Evolutionary conservation across 2,797 vertebrate species (phyloP).

Genomic region (Arctocebus calabarensis): DNA sequence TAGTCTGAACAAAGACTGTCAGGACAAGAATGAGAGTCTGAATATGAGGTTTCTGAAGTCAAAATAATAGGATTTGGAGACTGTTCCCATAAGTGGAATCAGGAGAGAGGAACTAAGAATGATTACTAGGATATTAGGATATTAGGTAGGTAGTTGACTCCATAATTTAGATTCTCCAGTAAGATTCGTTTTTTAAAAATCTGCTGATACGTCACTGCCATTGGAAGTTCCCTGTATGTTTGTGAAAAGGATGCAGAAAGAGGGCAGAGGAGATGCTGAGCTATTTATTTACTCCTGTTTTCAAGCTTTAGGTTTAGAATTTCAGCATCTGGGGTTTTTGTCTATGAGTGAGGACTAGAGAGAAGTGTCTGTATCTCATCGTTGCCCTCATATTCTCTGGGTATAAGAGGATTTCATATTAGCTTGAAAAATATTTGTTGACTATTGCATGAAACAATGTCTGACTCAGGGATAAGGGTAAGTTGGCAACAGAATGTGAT

Average conservation of each 20-base stretch:
- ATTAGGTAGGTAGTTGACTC: background rate
- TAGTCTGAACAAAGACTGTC: background rate
- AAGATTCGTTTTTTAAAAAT: background rate
- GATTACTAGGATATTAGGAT: background rate
- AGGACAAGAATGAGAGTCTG: background rate
- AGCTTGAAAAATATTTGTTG: constrained; percentile 1
- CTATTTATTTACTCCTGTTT: background rate
- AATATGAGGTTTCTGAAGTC: background rate
- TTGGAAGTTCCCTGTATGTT: background rate
- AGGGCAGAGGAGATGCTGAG: background rate
- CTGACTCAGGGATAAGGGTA: background rate
- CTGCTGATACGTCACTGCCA: background rate
- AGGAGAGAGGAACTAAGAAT: background rate
- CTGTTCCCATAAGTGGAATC: background rate
- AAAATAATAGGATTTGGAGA: background rate
- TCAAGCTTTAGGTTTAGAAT: background rate
- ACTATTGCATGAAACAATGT: background rate
- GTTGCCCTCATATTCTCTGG: background rate
- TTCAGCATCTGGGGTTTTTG: background rate
- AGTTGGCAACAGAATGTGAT: background rate
- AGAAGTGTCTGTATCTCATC: background rate
- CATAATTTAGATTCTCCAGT: background rate
- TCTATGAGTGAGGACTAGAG: background rate
- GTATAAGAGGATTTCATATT: background rate
- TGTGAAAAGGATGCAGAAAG: background rate